Base-by-base conservation (phyloP, 2,888 invertebrate genomes). In the Pemphredon lugubris region DNA sequence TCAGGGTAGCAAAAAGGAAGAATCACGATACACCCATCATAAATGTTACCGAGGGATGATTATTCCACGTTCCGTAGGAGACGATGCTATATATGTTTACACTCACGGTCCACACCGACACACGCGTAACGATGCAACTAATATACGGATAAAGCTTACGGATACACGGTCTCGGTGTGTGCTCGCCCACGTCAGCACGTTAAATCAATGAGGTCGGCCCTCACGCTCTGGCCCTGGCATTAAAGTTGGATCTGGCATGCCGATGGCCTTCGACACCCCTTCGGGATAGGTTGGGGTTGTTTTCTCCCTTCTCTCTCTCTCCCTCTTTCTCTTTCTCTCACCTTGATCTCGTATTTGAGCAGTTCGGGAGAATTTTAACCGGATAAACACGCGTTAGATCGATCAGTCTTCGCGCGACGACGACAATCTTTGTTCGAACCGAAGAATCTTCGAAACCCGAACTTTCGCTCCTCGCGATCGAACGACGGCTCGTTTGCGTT, bases 181-280 rank as follows among this genome's bases (percentile, higher is more conserved):
- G n/a, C n/a, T 37, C 48, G 64, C 48, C 55, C 61, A 67, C 76
- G 74, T 75, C 75, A 68, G 67, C 59, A 59, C 45, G 54, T 60
- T 64, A 66, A 67, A 60, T 72, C 65, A 72, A 61, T 63, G 53
- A 64, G 32, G 18, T 59, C 63, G 51, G 61, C 51, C 37, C 50
- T 67, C 37, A 42, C 42, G 6, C 55, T 58, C 34, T 63, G 45
- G 61, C 48, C 59, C 40, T 45, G 55, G 45, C 59, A 79, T 75
- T 77, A 77, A 80, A 77, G 79, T 75, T 78, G 72, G 73, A 73
- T 67, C 66, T 40, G 57, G 54, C 70, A 65, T 69, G 65, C 70
- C 68, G 58, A 65, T 42, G 48, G 14, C 18, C 30, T n/a, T 48
- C 30, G 14, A 16, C 39, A 23, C 32, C n/a, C 40, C 40, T 40